Conservation (phyloP, 2,797 vertebrate genomes). For the Semaprochilodus insignis region DNA sequence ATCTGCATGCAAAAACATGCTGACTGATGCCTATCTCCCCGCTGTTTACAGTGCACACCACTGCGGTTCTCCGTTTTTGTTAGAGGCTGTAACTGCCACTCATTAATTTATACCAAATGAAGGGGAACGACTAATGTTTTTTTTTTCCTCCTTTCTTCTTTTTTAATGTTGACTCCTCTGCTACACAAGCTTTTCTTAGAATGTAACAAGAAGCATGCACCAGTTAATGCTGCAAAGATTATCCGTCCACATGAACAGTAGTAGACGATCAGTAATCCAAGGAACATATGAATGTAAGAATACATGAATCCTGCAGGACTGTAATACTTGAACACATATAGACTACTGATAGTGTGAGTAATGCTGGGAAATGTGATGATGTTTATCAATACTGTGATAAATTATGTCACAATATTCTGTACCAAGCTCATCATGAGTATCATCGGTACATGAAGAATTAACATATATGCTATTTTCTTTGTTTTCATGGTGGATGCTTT, state of each 20-base stretch:
- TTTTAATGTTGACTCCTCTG: not conserved
- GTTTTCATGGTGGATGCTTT: no score
- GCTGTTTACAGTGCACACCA: conserved; percentile 68
- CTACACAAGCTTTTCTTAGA: not conserved
- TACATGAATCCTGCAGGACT: not conserved
- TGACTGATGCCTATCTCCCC: conserved; percentile 68
- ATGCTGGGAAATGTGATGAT: no score
- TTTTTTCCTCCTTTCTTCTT: not conserved
- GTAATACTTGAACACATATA: not conserved
- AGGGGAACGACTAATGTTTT: conserved; percentile 6
- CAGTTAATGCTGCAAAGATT: not conserved
- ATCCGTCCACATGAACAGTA: no score
- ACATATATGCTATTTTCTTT: no score
- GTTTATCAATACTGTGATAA: no score
- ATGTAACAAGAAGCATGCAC: not conserved
- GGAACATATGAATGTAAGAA: not conserved
- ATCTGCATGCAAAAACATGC: conserved; percentile 73
- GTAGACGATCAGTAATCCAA: not conserved
- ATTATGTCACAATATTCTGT: no score
- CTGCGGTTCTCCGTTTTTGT: conserved; percentile 10
- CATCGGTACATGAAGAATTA: no score
- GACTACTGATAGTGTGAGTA: not conserved
- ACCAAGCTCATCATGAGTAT: no score
- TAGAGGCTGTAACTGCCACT: conserved; percentile 26
- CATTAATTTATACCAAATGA: conserved; percentile 23